phyloP scores from a whole-genome alignment of 2,888 invertebrate species.

The Scaptodrosophila latifasciaeformis region DNA sequence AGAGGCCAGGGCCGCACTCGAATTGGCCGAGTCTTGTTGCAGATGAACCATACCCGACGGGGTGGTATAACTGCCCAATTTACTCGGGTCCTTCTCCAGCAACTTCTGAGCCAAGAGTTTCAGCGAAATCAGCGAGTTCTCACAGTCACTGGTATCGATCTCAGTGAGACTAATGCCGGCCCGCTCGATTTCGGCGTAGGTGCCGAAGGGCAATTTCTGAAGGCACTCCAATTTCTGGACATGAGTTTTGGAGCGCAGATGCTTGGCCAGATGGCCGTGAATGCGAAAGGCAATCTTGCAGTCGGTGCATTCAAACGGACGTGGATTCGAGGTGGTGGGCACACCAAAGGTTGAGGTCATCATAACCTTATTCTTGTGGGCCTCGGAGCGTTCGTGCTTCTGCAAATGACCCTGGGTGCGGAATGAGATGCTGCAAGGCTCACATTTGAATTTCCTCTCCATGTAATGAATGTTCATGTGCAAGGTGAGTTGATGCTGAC shows the following conservation, averaged over 20 bases:
- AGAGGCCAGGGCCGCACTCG: constrained; percentile 51
- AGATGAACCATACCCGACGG: constrained; percentile 69
- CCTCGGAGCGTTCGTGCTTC: constrained; percentile 93
- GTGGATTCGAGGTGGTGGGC: constrained; percentile 90
- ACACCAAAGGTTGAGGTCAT: constrained; percentile 91
- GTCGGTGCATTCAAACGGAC: constrained; percentile 96
- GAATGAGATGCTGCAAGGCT: constrained; percentile 93
- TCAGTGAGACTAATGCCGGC: constrained; percentile 93
- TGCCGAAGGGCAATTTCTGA: constrained; percentile 94
- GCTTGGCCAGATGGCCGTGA: constrained; percentile 97
- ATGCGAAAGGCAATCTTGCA: constrained; percentile 97
- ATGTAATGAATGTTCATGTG: constrained; percentile 97
- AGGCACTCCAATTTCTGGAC: constrained; percentile 94
- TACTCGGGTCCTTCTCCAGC: constrained; percentile 87
- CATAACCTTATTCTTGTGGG: constrained; percentile 93
- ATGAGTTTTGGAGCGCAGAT: constrained; percentile 96
- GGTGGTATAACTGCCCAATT: constrained; percentile 78
- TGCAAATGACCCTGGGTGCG: constrained; percentile 92
- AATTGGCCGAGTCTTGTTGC: constrained; percentile 39
- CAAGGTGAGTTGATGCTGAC: constrained; percentile 90
- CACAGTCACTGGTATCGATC: constrained; percentile 97
- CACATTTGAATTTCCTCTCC: constrained; percentile 93
- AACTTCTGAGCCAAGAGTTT: constrained; percentile 87
- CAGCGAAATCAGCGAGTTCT: constrained; percentile 92
- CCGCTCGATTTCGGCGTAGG: constrained; percentile 94